Evolutionary conservation across 1,140 invertebrate genomes (phyloP).

Genomic region (Samia ricini): DNA sequence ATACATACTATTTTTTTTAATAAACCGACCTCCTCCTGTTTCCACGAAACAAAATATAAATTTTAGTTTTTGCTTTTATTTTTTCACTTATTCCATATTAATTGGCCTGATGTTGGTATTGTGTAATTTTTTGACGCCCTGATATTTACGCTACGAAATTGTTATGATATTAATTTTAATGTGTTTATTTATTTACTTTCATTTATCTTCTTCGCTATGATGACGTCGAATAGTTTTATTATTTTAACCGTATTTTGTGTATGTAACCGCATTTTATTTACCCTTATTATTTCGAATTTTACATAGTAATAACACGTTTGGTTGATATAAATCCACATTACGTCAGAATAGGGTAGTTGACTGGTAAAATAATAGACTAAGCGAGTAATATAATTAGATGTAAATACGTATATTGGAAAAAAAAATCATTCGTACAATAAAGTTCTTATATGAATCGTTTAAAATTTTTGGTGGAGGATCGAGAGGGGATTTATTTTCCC

Average conservation of each 20-base stretch:
- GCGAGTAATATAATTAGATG: constrained; percentile 34
- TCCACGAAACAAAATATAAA: constrained; percentile 46
- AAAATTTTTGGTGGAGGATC: no score
- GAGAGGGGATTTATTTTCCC: no score
- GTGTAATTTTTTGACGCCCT: constrained; percentile 58
- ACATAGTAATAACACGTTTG: not conserved
- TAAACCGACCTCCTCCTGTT: constrained; percentile 73
- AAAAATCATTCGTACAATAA: no score
- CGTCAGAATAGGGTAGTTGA: no score
- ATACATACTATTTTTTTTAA: constrained; percentile 34
- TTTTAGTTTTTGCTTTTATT: constrained; percentile 37
- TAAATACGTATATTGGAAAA: not conserved
- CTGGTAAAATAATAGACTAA: no score
- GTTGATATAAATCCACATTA: not conserved
- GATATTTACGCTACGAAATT: constrained; percentile 33
- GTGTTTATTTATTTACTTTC: constrained; percentile 36
- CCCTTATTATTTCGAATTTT: not conserved
- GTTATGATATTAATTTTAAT: not conserved
- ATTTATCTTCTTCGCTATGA: constrained; percentile 15
- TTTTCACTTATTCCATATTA: constrained; percentile 30
- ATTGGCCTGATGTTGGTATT: constrained; percentile 19
- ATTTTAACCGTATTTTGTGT: not conserved
- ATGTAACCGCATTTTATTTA: not conserved
- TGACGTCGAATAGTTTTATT: not conserved
- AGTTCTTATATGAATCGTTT: no score